A percentile compares a stretch with the other conserved stretches of the same genome.
phyloP scores from a whole-genome alignment of 2,113 vertebrate species.

The Dipodomys ordii region DNA sequence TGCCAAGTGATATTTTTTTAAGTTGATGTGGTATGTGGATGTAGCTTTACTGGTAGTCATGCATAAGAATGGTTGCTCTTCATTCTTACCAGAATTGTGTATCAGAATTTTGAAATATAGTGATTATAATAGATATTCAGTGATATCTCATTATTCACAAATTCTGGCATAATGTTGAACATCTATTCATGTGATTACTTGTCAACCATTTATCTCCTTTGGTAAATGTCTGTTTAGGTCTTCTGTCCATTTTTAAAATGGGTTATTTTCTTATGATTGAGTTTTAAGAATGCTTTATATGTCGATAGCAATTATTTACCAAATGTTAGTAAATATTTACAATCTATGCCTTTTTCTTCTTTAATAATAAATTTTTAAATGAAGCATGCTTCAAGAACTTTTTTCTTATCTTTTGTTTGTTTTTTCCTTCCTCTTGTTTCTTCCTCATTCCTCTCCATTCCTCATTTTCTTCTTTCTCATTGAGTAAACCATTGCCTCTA shows the following conservation, averaged over 20 bases:
- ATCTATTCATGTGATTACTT: not conserved
- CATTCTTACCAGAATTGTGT: not conserved
- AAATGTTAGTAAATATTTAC: conserved; percentile 26
- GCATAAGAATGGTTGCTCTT: not conserved
- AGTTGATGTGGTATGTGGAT: not conserved
- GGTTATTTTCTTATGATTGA: not conserved
- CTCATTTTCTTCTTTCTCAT: not conserved
- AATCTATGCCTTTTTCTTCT: not conserved
- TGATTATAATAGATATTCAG: not conserved
- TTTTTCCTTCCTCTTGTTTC: not conserved
- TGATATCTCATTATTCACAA: not conserved
- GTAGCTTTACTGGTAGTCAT: not conserved
- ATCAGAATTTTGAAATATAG: not conserved
- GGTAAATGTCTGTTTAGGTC: not conserved
- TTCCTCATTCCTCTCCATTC: not conserved
- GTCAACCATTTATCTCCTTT: not conserved
- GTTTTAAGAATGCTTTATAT: not conserved
- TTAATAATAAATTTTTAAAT: conserved; percentile 3
- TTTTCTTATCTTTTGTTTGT: not conserved
- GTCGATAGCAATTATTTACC: not conserved
- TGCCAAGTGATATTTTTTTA: not conserved
- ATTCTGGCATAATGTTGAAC: not conserved
- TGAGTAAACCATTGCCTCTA: not conserved
- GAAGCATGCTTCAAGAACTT: not conserved
- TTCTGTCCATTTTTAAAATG: not conserved